Evolutionary conservation across 2,113 vertebrate species (phyloP), one percentile per base, ranked within the genome.

Genomic region (Engraulis encrasicolus): DNA sequence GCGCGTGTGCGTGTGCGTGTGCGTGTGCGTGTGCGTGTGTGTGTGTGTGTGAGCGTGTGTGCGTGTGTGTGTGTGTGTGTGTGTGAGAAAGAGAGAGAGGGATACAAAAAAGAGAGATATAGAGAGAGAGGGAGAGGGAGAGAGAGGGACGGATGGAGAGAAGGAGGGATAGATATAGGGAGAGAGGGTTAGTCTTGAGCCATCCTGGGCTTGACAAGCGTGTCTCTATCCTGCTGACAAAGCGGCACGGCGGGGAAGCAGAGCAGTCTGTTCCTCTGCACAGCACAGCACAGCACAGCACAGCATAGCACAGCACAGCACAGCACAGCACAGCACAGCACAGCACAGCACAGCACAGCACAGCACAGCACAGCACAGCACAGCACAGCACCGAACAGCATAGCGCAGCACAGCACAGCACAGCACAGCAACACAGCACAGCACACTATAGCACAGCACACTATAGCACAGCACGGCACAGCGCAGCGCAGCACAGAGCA

Each of bases 201-300:
- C 23, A 1, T 79, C 71, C 37, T 11, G 45, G 36, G 37, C 37
- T 50, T 80, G 80, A 82, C 34, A 78, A 80, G 48, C 20, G 23
- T 6, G 19, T 20, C 61, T 37, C 52, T 78, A 80, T 85, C 85
- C 36, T 78, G 82, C 86, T 86, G 88, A 85, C 38, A 71, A 87
- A 85, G 80, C 82, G 61, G 3, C 77, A 80, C 66, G 50, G 82
- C 58, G 23, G 45, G 82, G 61, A 77, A 50, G 50, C 82, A 79
- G 82, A 50, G 50, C 82, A 79, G 37, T 40, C 61, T 77, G 48
- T 85, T 45, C 50, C 49, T 58, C 58, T 71, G 58, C 38, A 27
- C 6, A 49, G 27, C 23, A 12, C 78, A 12, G 38, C 6, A 19
- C 6, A 19, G 6, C 61, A 71, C 23, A 20, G 3, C 82, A 38